Conservation (phyloP, 2,888 invertebrate genomes). For the Cheilosia grossa region DNA sequence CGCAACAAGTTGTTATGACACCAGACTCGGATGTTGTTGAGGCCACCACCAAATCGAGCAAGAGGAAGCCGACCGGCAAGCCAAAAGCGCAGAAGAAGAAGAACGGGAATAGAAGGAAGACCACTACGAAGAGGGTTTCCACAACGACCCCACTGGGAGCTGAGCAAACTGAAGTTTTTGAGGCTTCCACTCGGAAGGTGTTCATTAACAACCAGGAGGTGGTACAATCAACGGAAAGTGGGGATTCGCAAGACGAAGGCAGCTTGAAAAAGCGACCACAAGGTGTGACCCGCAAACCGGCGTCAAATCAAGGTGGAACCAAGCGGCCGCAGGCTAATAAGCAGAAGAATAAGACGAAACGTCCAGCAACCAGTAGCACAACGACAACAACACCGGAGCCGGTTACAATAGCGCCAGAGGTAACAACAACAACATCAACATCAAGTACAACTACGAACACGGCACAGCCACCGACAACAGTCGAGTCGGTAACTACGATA, state of each 20-base stretch:
- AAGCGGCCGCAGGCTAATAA: slow-evolving; percentile 79
- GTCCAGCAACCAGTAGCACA: slow-evolving; percentile 62
- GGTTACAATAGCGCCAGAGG: slow-evolving; percentile 31
- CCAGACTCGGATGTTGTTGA: slow-evolving; percentile 83
- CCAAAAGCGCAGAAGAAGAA: slow-evolving; percentile 80
- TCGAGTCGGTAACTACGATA: slow-evolving; percentile 33
- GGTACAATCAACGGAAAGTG: slow-evolving; percentile 77
- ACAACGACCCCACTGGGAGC: slow-evolving; percentile 75
- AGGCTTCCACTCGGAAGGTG: slow-evolving; percentile 79
- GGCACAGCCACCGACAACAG: slow-evolving; percentile 19
- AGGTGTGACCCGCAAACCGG: slow-evolving; percentile 34
- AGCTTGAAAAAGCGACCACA: slow-evolving; percentile 77
- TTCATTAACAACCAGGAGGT: slow-evolving; percentile 81
- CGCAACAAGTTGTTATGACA: slow-evolving; percentile 82
- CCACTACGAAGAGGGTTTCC: slow-evolving; percentile 75
- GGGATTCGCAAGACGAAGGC: slow-evolving; percentile 31
- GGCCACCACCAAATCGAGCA: slow-evolving; percentile 77
- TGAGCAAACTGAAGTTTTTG: slow-evolving; percentile 76
- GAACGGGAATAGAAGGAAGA: slow-evolving; percentile 79
- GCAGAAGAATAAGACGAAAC: slow-evolving; percentile 80
- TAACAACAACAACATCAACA: slow-evolving; percentile 28
- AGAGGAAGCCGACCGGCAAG: slow-evolving; percentile 76
- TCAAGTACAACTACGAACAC: slow-evolving; percentile 17
- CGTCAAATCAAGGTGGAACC: slow-evolving; percentile 63
- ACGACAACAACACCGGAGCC: slow-evolving; percentile 1